These are phyloP conservation scores for Oncorhynchus masou DNA, from an alignment of 2,113 vertebrate species.

Conservation along the genomic window DNA sequence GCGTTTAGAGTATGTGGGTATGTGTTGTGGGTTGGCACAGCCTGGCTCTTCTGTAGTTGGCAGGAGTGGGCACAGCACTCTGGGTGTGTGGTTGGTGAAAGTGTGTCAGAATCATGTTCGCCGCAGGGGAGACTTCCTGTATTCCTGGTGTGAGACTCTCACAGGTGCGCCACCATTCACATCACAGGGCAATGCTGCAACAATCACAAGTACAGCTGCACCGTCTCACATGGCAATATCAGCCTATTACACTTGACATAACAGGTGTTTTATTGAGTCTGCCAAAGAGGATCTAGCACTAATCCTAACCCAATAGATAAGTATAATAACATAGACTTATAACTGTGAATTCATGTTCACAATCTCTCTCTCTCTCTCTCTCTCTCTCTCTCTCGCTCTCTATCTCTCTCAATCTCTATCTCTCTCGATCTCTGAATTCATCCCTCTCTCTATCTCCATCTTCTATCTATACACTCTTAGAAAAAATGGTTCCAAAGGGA, in stretches of 20 bases:
- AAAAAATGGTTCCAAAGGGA: not conserved
- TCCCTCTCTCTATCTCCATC: too few species aligned
- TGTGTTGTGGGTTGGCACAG: constrained; percentile 48
- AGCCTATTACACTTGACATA: too few species aligned
- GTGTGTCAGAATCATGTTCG: constrained; percentile 35
- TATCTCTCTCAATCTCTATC: too few species aligned
- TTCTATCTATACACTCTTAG: not conserved
- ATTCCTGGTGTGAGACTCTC: constrained; percentile 50
- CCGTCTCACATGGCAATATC: too few species aligned
- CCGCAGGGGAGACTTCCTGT: constrained; percentile 39
- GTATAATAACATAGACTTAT: constrained; percentile 29
- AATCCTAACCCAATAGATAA: constrained; percentile 35
- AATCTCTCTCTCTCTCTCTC: not conserved
- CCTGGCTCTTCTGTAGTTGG: constrained; percentile 51
- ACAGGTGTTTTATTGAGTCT: not conserved
- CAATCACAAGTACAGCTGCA: too few species aligned
- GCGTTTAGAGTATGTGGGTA: not conserved
- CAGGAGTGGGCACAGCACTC: constrained; percentile 48
- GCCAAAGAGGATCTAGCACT: not conserved
- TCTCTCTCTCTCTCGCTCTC: too few species aligned
- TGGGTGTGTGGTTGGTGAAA: constrained; percentile 50
- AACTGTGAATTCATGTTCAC: constrained; percentile 35
- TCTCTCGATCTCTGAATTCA: too few species aligned
- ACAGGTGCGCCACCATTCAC: constrained; percentile 32
- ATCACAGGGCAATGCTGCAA: constrained; percentile 6